These are phyloP conservation scores for Glaucidium brasilianum DNA, from an alignment of 2,113 vertebrate genomes.

Conservation along the genomic window DNA sequence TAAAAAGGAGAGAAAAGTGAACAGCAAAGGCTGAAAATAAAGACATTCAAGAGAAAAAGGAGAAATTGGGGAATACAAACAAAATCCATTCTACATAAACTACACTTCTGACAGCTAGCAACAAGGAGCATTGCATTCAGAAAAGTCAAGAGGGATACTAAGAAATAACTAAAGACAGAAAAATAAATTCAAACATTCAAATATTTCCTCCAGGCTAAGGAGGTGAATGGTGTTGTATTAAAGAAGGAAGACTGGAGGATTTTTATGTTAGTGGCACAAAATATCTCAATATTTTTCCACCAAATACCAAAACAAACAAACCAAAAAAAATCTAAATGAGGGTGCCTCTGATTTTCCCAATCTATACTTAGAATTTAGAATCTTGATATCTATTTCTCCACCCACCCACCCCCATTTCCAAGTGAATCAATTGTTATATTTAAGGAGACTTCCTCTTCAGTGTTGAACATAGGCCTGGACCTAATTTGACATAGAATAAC, in stretches of 20 bases:
- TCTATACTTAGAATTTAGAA: constrained; percentile 8
- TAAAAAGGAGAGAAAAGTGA: background rate
- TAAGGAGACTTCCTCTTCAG: constrained; percentile 9
- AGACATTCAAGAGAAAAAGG: background rate
- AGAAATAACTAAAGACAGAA: background rate
- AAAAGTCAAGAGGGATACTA: background rate
- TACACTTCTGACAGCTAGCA: background rate
- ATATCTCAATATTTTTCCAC: background rate
- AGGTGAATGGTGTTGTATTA: background rate
- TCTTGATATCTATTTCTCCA: constrained; percentile 34
- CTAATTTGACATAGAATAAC: background rate
- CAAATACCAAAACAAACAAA: constrained; percentile 11
- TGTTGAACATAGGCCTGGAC: background rate
- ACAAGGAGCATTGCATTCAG: background rate
- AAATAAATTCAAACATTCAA: background rate
- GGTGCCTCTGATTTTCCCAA: background rate
- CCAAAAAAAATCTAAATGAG: background rate
- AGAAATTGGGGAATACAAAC: background rate
- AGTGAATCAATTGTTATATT: constrained; percentile 18
- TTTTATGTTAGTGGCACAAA: background rate
- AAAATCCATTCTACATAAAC: background rate
- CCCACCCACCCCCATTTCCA: too few relatives aligned
- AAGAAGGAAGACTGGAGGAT: background rate
- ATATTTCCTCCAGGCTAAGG: background rate
- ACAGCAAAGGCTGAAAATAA: background rate